Evolutionary conservation across 1,140 invertebrate species (phyloP).

Genomic region (Capitella teleta): DNA sequence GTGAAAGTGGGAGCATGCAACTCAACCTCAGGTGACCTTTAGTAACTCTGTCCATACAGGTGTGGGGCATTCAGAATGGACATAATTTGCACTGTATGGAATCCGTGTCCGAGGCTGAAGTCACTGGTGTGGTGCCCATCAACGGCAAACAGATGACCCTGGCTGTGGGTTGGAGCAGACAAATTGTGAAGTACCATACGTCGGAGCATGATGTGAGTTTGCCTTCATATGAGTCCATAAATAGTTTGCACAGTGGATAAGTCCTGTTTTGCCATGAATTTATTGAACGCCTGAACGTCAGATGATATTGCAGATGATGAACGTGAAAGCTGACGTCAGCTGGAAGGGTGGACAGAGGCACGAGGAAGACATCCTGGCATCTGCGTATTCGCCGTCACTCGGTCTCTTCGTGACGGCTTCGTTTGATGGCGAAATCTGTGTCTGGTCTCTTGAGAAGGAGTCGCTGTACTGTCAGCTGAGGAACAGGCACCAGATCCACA

Average conservation of each 20-base stretch:
- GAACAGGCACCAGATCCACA: no score
- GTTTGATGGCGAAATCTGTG: constrained; percentile 36
- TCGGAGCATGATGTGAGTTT: constrained; percentile 37
- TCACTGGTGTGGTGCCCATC: constrained; percentile 35
- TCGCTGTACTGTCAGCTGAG: constrained; percentile 21
- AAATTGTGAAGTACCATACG: constrained; percentile 34
- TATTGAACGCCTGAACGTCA: neutral
- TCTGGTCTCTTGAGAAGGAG: constrained; percentile 39
- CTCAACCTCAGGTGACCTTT: no score
- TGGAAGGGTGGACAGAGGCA: constrained; percentile 40
- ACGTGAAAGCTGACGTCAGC: constrained; percentile 24
- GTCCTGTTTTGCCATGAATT: neutral
- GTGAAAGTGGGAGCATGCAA: constrained; percentile 39
- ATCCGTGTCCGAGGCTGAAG: constrained; percentile 31
- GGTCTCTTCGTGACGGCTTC: constrained; percentile 35
- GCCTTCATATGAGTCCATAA: no score
- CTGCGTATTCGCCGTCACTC: constrained; percentile 22
- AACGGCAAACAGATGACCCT: constrained; percentile 33
- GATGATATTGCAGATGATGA: constrained; percentile 24
- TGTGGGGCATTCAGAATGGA: constrained; percentile 42
- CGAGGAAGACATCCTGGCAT: constrained; percentile 35
- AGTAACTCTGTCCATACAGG: constrained; percentile 17
- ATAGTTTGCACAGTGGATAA: neutral
- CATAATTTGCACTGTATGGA: constrained; percentile 39
- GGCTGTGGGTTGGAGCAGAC: constrained; percentile 36